A percentile compares a stretch with the other conserved stretches of the same genome.
These are phyloP conservation scores for Telmatochromis sp. DNA, from an alignment of 2,113 vertebrate species.

Conservation along the genomic window DNA sequence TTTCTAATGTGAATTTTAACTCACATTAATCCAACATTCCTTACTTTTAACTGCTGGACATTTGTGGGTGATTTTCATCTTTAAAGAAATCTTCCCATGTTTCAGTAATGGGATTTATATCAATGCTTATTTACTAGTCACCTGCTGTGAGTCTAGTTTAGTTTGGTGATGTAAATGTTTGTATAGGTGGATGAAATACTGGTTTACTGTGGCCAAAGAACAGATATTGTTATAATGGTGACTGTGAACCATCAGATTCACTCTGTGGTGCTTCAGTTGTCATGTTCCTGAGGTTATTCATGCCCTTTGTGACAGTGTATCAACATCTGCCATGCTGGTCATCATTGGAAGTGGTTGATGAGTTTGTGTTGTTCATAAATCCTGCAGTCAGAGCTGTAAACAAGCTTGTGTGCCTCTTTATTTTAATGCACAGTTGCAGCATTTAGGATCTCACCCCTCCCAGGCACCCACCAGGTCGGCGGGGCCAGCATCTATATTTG, in stretches of 20 bases:
- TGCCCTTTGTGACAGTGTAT: not conserved
- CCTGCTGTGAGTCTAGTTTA: not conserved
- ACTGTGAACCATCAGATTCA: rapidly evolving
- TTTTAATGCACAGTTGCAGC: not conserved
- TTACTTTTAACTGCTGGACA: not conserved
- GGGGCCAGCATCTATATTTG: not conserved
- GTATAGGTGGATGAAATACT: rapidly evolving
- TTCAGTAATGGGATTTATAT: not conserved
- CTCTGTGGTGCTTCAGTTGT: not conserved
- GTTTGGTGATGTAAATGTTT: not conserved
- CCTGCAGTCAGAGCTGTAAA: not conserved
- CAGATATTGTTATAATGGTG: not conserved
- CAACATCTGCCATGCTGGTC: not conserved
- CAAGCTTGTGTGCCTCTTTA: not conserved
- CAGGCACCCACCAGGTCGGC: rapidly evolving
- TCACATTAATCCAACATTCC: not conserved
- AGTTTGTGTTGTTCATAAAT: not conserved
- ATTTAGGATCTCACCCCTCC: rapidly evolving
- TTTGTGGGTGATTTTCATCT: rapidly evolving
- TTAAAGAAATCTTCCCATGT: not conserved
- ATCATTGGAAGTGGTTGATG: rapidly evolving
- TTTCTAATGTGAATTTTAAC: rapidly evolving
- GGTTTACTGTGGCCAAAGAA: not conserved
- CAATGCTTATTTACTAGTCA: rapidly evolving
- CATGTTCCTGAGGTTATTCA: rapidly evolving